Percentiles rank a stretch among this genome's conserved stretches.
Evolutionary conservation across 2,113 vertebrate species (phyloP).

Genomic region (Prinia subflava): DNA sequence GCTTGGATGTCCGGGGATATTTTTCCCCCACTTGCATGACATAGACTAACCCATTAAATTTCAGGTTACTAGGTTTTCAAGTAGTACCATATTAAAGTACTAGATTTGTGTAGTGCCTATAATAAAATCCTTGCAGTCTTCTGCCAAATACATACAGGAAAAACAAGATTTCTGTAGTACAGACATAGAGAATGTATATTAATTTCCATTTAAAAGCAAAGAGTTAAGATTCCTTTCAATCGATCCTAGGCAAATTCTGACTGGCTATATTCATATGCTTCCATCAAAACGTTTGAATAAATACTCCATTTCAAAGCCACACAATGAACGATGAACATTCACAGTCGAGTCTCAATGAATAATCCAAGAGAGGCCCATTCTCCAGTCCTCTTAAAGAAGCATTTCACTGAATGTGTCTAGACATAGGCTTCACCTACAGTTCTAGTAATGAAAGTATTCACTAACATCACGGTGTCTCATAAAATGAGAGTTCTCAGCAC

Average conservation of each 20-base stretch:
- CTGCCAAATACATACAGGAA: background rate
- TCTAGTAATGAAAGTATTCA: background rate
- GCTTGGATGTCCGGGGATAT: rapidly evolving
- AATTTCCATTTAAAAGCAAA: conserved; percentile 33
- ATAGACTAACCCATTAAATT: background rate
- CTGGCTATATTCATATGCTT: background rate
- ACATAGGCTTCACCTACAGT: background rate
- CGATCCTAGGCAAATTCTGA: background rate
- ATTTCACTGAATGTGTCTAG: background rate
- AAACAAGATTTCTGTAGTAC: background rate
- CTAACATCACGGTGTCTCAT: background rate
- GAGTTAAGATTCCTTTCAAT: background rate
- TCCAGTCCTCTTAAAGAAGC: background rate
- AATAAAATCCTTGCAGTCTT: background rate
- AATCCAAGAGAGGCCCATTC: background rate
- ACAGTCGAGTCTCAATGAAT: background rate
- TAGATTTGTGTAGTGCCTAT: background rate
- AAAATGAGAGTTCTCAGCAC: background rate
- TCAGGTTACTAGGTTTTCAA: background rate
- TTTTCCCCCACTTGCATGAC: background rate
- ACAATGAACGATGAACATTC: background rate
- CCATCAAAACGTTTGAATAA: background rate
- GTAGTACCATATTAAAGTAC: background rate
- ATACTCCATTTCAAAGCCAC: background rate
- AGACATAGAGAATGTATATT: background rate